A percentile compares a stretch with the other conserved stretches of the same genome.
phyloP scores from a whole-genome alignment of 2,888 invertebrate species.

The Amorpha juglandis region DNA sequence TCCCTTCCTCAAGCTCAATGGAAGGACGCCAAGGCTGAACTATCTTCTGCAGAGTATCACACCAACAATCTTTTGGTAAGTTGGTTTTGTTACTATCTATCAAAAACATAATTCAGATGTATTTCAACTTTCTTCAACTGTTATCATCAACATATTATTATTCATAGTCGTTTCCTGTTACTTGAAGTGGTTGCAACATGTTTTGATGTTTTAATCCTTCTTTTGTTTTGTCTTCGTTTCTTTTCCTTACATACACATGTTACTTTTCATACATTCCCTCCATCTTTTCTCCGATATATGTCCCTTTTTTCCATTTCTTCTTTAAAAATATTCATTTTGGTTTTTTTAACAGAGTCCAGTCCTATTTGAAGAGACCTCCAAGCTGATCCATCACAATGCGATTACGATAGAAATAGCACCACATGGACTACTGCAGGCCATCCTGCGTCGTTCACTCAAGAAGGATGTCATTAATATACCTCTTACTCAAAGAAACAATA shows the following conservation, averaged over 20 bases:
- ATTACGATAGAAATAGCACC: slow-evolving; percentile 95
- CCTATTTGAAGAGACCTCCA: slow-evolving; percentile 92
- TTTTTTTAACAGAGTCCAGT: slow-evolving; percentile 85
- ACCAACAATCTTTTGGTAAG: slow-evolving; percentile 91
- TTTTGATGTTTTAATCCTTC: too few relatives aligned
- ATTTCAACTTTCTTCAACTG: too few relatives aligned
- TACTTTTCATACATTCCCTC: too few relatives aligned
- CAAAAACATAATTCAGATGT: too few relatives aligned
- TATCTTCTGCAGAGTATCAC: slow-evolving; percentile 94
- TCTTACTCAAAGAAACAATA: slow-evolving; percentile 88
- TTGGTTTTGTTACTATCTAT: background rate
- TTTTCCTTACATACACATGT: too few relatives aligned
- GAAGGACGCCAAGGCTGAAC: slow-evolving; percentile 86
- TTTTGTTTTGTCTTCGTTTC: too few relatives aligned
- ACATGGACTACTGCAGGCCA: slow-evolving; percentile 94
- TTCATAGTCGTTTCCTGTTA: too few relatives aligned
- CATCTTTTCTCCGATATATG: too few relatives aligned
- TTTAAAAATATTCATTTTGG: too few relatives aligned
- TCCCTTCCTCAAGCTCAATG: slow-evolving; percentile 90
- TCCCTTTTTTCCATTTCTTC: too few relatives aligned
- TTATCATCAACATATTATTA: too few relatives aligned
- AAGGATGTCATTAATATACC: slow-evolving; percentile 89
- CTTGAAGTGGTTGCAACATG: too few relatives aligned
- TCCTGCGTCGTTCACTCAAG: slow-evolving; percentile 90
- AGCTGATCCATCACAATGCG: slow-evolving; percentile 91